These are phyloP conservation scores for Rousettus madagascariensis DNA, from an alignment of 2,797 vertebrate species.

Conservation along the genomic window DNA sequence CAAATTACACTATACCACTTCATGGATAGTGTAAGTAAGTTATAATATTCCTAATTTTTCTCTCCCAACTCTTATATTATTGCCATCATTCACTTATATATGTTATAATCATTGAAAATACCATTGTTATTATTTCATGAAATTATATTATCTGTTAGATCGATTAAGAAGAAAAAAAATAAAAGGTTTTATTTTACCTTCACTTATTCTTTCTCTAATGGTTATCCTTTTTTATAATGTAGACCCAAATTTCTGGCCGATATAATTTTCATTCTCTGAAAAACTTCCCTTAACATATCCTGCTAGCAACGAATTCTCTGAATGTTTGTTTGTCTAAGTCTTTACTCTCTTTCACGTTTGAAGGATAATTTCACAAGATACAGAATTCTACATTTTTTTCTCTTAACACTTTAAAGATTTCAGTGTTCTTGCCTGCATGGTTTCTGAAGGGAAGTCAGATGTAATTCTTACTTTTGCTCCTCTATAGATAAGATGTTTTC, in stretches of 20 bases:
- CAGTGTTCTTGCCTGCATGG: background rate
- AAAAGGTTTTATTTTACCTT: background rate
- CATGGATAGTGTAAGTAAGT: background rate
- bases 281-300: background rate
- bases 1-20: background rate
- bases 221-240: background rate
- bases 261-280: background rate
- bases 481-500: background rate
- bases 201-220: background rate
- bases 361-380: background rate
- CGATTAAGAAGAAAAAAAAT: background rate
- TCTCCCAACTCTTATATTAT: background rate
- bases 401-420: background rate
- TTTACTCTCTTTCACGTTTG: background rate
- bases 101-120: background rate
- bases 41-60: background rate
- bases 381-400: background rate
- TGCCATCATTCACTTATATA: background rate
- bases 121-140: background rate
- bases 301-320: background rate
- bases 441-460: background rate
- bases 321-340: background rate
- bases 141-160: background rate
- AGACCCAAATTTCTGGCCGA: background rate
- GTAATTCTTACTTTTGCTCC: background rate